phyloP scores from a whole-genome alignment of 1,140 invertebrate species.

The Anastrepha ludens region DNA sequence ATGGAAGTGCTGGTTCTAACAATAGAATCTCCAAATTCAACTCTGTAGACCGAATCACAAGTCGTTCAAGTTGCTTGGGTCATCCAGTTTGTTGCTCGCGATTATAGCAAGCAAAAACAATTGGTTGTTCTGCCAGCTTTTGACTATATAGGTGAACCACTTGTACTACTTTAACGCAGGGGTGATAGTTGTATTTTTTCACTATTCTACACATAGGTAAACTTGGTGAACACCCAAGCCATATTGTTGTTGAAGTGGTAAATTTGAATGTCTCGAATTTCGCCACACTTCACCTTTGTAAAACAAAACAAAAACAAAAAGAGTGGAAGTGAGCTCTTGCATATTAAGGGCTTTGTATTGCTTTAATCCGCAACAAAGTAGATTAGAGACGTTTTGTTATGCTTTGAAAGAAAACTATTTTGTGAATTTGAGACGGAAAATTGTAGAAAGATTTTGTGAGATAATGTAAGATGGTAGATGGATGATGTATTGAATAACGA shows the following conservation, averaged over 20 bases:
- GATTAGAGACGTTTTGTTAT: slow-evolving; percentile 16
- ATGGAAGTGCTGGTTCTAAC: too few relatives aligned
- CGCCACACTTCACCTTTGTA: neutral
- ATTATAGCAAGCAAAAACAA: too few relatives aligned
- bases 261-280: neutral
- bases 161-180: too few relatives aligned
- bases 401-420: neutral
- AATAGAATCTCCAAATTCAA: too few relatives aligned
- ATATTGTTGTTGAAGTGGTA: neutral
- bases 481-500: too few relatives aligned
- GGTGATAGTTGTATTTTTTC: neutral
- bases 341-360: neutral
- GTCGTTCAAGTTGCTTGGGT: too few relatives aligned
- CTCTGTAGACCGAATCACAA: too few relatives aligned
- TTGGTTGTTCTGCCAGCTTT: too few relatives aligned
- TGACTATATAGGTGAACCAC: too few relatives aligned
- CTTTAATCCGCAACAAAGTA: slow-evolving; percentile 30
- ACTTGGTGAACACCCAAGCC: neutral
- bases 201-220: neutral
- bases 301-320: neutral
- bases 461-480: too few relatives aligned
- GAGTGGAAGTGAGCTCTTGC: neutral
- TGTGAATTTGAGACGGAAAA: neutral
- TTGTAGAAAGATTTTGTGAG: neutral
- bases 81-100: too few relatives aligned